Base-by-base conservation (phyloP, 92 coral and sea anemone species). In the Porites rus region DNA sequence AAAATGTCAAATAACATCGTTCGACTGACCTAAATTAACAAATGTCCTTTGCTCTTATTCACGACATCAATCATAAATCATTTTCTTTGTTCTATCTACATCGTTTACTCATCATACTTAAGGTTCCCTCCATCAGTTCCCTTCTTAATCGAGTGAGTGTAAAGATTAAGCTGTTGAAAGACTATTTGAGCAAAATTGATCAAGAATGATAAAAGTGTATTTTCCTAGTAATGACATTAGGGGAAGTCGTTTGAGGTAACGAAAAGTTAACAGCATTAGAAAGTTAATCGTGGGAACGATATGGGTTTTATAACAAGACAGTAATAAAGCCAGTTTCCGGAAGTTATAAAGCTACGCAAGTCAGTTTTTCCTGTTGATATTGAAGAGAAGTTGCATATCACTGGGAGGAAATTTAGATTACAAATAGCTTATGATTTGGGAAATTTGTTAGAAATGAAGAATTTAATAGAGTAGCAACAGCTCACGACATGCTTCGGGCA, bases 281-380 rank as follows among this genome's bases (percentile, higher is more conserved):
- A 20, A 65, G 20, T 28, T 59, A 71, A 70, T 54, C 77, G 69
- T 69, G 77, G 53, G 86, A 81, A 81, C 68, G 69, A 64, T 10
- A 67, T 52, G 51, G n/a, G 52, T 79, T 51, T 70, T 38, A 70
- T 81, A 54, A 38, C 67, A 60, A 13, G 86, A 17, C 63, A 59
- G 75, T 53, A 81, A 73, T 81, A 70, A 81, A 72, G 28, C 38
- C 58, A 25, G 69, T 58, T 81, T 81, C 86, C 86, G 86, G 86
- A 81, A 81, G 77, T 81, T 70, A 81, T 60, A 46, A 51, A 43
- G 53, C 77, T 21, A 80, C 65, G 52, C 18, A 71, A 71, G 28
- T 53, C 53, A 19, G 65, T 59, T 81, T 31, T 56, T 70, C 77
- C 86, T 71, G 86, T 81, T 81, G 77, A 81, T 70, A 81, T 81